Evolutionary conservation across 2,797 vertebrate genomes (phyloP).

Genomic region (Lates japonicus): DNA sequence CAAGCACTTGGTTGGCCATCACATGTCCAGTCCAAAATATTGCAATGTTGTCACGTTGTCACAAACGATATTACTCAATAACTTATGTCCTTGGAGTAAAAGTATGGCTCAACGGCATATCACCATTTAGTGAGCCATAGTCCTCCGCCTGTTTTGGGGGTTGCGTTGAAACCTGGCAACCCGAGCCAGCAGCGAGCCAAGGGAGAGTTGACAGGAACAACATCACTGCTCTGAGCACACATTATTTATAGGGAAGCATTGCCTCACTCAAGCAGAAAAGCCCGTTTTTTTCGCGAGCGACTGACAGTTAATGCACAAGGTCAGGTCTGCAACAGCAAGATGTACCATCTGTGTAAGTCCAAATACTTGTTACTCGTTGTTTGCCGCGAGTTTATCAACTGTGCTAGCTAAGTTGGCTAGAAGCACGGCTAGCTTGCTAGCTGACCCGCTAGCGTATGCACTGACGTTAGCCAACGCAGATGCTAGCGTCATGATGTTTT

Average conservation of each 20-base stretch:
- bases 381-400: slow-evolving; percentile 70
- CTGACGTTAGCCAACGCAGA: slow-evolving; percentile 74
- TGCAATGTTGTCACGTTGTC: not conserved
- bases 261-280: slow-evolving; percentile 13
- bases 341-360: slow-evolving; percentile 65
- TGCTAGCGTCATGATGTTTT: slow-evolving; percentile 69
- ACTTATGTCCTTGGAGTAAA: not conserved
- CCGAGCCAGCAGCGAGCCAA: slow-evolving; percentile 46
- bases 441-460: slow-evolving; percentile 62
- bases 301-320: slow-evolving; percentile 10
- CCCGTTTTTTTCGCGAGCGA: not conserved
- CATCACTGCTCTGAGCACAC: slow-evolving; percentile 42
- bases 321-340: not conserved
- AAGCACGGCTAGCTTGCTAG: slow-evolving; percentile 70
- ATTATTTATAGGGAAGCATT: slow-evolving; percentile 45
- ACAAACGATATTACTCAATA: not conserved
- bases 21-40: not conserved
- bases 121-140: not conserved
- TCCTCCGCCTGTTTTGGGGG: slow-evolving; percentile 41
- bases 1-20: not conserved
- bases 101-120: too few species aligned
- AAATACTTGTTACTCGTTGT: slow-evolving; percentile 54
- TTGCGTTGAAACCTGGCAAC: slow-evolving; percentile 76
- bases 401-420: slow-evolving; percentile 73
- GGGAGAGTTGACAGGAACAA: slow-evolving; percentile 67